Base-by-base conservation (phyloP, 2,797 vertebrate species). In the Podargus strigoides region DNA sequence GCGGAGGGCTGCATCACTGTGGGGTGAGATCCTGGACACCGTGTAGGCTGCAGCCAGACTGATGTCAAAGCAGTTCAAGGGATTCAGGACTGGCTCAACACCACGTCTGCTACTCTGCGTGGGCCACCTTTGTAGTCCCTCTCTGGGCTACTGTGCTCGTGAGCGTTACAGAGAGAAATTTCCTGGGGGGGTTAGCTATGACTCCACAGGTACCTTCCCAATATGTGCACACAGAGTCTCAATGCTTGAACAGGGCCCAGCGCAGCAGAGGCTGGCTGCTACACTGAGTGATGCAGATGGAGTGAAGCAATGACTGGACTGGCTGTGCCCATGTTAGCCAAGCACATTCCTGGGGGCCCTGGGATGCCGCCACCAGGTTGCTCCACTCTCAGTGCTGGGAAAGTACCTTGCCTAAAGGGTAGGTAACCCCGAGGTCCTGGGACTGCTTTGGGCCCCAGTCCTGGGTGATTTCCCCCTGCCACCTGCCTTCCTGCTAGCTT, bases 61-160 rank as follows among this genome's bases (percentile, higher is more conserved):
- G 32, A 32, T 66, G 68, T 63, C 53, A 28, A 14, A 46, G 53
- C 36, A 9, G 12, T 7, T 53, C 34, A 15, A 36, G 41, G 21
- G 3, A 6, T 8, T 3, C 8, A 2, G 32, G 15, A 67, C 79
- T 0, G 0, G 2, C 34, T 37, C 14, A 2, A 8, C 1, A 1
- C 49, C 41, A 18, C 27, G 7, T 42, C 37, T 75, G 50, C 41
- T 52, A 3, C 28, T 34, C 69, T 23, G 44, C 23, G 20, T 30
- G 69, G 46, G 37, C 18, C 10, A 24, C 13, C 13, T 9, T 34
- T 3, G 4, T 1, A 0, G 24, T 32, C 28, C n/a, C 12, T 73
- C 53, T 53, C 44, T 8, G 62, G 17, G 27, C 37, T 66, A 6
- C 0, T 0, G 44, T 8, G 66, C 42, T 73, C 1, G 1, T 13